Percentiles rank a stretch among this genome's conserved stretches.
Evolutionary conservation across 2,113 vertebrate species (phyloP).

Genomic region (Nettapus auritus): DNA sequence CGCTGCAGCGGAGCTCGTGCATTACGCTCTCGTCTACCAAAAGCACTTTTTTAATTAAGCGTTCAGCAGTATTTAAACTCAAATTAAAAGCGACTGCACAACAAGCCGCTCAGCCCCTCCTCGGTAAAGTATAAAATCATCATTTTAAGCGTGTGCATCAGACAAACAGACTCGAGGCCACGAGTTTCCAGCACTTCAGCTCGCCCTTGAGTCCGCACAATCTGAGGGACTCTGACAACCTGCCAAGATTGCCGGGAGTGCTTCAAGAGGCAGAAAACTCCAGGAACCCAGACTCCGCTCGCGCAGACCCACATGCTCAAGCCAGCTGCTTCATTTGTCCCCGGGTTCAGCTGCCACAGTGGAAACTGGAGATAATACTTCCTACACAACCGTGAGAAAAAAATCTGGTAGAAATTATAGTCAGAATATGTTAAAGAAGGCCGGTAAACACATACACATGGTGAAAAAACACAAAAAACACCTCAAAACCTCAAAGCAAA

Average conservation of each 20-base stretch:
- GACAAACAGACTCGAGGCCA: neutral
- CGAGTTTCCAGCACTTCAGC: neutral
- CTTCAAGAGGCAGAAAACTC: neutral
- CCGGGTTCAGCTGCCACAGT: rapidly evolving
- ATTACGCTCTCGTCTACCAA: neutral
- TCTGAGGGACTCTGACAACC: conserved; percentile 4
- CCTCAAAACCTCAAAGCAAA: neutral
- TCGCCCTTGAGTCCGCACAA: neutral
- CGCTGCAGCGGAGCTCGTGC: neutral
- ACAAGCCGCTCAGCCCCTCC: neutral
- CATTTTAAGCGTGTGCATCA: neutral
- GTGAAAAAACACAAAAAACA: neutral
- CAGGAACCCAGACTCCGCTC: rapidly evolving
- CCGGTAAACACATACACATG: neutral
- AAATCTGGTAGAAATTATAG: neutral
- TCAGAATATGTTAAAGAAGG: neutral
- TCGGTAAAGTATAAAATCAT: neutral
- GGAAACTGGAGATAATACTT: conserved; percentile 4
- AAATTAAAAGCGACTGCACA: conserved; percentile 31
- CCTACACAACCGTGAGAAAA: neutral
- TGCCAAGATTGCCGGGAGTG: neutral
- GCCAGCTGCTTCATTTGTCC: neutral
- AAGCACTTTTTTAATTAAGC: conserved; percentile 9
- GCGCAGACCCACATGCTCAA: neutral
- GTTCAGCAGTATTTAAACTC: neutral